A percentile compares a stretch with the other conserved stretches of the same genome.
phyloP scores from a whole-genome alignment of 2,797 vertebrate genomes.

The Coccyzus lansbergi region DNA sequence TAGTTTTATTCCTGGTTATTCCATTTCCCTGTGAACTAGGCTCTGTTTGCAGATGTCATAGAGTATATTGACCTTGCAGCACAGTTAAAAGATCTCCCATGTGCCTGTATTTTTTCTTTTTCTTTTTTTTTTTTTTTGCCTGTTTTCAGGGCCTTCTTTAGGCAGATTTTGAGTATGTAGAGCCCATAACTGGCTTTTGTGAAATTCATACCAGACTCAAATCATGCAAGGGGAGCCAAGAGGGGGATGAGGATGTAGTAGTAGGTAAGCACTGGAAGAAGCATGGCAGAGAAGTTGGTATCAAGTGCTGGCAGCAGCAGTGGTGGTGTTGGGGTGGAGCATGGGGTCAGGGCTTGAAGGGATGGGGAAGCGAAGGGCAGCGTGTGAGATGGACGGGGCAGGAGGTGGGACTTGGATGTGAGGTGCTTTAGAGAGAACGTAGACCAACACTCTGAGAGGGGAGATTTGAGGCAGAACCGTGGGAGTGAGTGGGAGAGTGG shows the following conservation, averaged over 20 bases:
- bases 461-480: neutral
- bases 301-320: neutral
- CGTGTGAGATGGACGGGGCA: neutral
- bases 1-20: neutral
- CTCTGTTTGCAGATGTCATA: rapidly evolving
- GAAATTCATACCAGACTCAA: neutral
- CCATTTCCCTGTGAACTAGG: neutral
- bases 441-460: neutral
- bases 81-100: neutral
- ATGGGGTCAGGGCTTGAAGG: neutral
- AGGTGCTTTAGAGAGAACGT: neutral
- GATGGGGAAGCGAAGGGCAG: neutral
- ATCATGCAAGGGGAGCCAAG: neutral
- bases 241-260: neutral
- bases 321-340: neutral
- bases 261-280: neutral
- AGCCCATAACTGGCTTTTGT: neutral
- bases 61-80: neutral
- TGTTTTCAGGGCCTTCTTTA: neutral
- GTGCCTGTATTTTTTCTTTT: rapidly evolving
- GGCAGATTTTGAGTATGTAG: neutral
- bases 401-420: neutral
- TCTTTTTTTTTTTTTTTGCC: neutral
- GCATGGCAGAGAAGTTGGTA: rapidly evolving
- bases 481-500: neutral